Base-by-base conservation (phyloP, 2,113 vertebrate species). In the Strigops habroptila region DNA sequence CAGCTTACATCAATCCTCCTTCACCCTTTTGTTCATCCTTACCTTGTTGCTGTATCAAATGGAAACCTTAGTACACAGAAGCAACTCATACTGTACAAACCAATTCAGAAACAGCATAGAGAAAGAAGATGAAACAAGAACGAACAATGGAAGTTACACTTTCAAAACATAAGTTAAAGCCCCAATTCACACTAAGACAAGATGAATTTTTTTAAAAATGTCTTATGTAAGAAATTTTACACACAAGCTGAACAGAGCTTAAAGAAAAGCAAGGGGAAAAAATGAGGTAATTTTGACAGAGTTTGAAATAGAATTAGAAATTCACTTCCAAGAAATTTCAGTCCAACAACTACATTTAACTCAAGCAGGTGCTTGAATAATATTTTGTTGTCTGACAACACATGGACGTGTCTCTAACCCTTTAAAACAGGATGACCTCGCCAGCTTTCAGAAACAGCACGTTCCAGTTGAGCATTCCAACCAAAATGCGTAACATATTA, bases 391-490 rank as follows among this genome's bases (percentile, higher is more conserved):
- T 71, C 84, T 82, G 73, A 91, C 92, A 93, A 82, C 77, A 89
- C 44, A 79, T 2, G 30, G 81, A 63, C 1, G 2, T 73, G 48
- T 74, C 53, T 75, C 27, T 87, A 84, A 75, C 84, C 81, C 77
- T 78, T 39, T 85, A 55, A 73, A 93, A 91, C 43, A 68, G 70
- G 81, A 93, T 44, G 70, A 96, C 62, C 89, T 89, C 0, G 9
- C 23, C 82, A 88, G 83, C 93, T 89, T 87, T 95, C 78, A 84
- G 33, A 82, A 93, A 94, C 73, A 82, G 65, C 62, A 82, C 10
- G 35, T 79, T 95, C 60, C 89, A 84, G 52, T 74, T 79, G 27
- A 96, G 49, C 84, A 73, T 92, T 95, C 81, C 81, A 88, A 79
- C 35, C 60, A 55, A 88, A 87, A 91, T 3, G 49, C 59, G 80